Evolutionary conservation across 2,888 invertebrate genomes (phyloP).

Genomic region (Thymelicus sylvestris): DNA sequence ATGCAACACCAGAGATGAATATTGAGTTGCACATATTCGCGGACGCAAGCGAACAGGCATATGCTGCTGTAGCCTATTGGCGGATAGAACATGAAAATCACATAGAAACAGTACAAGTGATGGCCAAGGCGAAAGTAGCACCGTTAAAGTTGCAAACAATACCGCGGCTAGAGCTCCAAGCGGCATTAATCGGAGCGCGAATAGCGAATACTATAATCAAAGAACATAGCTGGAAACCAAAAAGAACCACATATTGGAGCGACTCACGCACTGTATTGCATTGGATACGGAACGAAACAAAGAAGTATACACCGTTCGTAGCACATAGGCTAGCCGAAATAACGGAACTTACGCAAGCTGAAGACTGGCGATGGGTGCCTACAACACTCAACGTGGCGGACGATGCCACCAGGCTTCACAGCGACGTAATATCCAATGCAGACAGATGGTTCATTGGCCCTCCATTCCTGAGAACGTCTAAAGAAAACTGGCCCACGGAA

Average conservation of each 20-base stretch:
- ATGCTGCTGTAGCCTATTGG: constrained; percentile 24
- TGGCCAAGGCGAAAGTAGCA: constrained; percentile 21
- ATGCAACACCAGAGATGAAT: too few relatives aligned
- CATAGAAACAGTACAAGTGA: neutral
- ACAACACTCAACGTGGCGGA: neutral
- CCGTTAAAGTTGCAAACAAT: constrained; percentile 18
- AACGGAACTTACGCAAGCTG: constrained; percentile 5
- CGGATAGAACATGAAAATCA: neutral
- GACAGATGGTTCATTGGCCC: constrained; percentile 4
- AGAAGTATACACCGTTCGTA: constrained; percentile 36
- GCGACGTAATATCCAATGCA: neutral
- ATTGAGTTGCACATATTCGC: too few relatives aligned
- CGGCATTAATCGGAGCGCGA: constrained; percentile 19
- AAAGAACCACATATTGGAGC: constrained; percentile 36
- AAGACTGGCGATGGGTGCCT: constrained; percentile 16
- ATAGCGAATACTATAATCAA: constrained; percentile 31
- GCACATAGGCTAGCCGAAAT: constrained; percentile 40
- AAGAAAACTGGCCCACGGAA: neutral
- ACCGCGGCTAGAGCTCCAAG: constrained; percentile 26
- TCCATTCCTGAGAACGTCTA: neutral
- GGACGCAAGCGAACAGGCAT: constrained; percentile 23
- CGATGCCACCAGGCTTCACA: neutral
- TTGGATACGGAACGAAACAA: constrained; percentile 38
- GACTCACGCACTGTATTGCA: constrained; percentile 36
- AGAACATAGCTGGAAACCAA: constrained; percentile 20